Base-by-base conservation (phyloP, 2,113 vertebrate genomes). In the Sylvietta virens region DNA sequence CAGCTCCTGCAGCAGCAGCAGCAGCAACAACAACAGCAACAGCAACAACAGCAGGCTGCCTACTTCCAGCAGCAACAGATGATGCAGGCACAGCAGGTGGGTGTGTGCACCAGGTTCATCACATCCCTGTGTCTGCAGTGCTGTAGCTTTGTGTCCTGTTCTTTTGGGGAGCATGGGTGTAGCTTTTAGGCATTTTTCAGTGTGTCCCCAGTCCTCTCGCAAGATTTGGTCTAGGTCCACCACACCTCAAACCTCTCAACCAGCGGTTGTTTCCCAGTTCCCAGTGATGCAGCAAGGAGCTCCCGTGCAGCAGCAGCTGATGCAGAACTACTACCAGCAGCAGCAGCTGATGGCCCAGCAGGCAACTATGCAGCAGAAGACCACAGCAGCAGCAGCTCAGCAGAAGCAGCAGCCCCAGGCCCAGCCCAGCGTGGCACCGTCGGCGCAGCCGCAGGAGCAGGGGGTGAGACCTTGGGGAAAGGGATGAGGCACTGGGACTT, bases 11-110 rank as follows among this genome's bases (percentile, higher is more conserved):
- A 87, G 17, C 98, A 96, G 39, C 97, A 97, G 81, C 96, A 94
- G 56, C 86, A 88, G 40, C 83, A 88, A 8, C 91, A 96, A 6
- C 92, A 96, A 9, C 86, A 88, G 40, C 83, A 88, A 8, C 91
- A 96, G 6, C 92, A 96, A 9, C 96, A 84, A 69, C 96, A 85
- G 6, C 81, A 92, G 60, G 84, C 97, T 66, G 53, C 94, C 1
- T 97, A 84, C 62, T 97, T 96, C 54, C 98, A 98, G 87, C 97
- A 92, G 53, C 98, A 96, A 62, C 98, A 98, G 95, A 91, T 96
- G 78, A 96, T 97, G 82, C 98, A 98, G 54, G 88, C 97, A 45
- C 99, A 99, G 91, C 99, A 99, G 99, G 99, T 98, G 40, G 92
- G 98, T 97, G 62, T 86, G 88, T 13, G 3, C 0, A 7, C 37